phyloP scores from a whole-genome alignment of 23 tunicate genomes.

The Styela plicata region DNA sequence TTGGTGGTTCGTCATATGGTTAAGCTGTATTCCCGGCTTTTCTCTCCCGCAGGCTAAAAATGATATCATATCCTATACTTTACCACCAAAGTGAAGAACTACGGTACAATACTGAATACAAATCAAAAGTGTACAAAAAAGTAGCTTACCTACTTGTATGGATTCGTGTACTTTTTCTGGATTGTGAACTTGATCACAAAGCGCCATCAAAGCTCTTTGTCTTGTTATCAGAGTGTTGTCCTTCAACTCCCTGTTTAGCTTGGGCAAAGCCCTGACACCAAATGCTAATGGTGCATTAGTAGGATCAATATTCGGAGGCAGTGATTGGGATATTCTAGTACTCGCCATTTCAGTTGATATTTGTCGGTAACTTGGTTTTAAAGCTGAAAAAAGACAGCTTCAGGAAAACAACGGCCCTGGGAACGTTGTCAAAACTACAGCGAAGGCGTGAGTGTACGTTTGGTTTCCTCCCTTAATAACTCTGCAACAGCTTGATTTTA shows the following conservation, averaged over 20 bases:
- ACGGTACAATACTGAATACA: too few relatives aligned
- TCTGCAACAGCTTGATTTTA: too few relatives aligned
- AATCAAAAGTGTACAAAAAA: too few relatives aligned
- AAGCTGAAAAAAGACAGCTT: too few relatives aligned
- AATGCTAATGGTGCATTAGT: conserved; percentile 80
- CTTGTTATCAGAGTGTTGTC: conserved; percentile 51
- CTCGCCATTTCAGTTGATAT: too few relatives aligned
- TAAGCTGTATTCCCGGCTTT: not conserved
- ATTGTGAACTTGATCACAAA: conserved; percentile 65
- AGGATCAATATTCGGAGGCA: conserved; percentile 85
- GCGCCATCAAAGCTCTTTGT: conserved; percentile 73
- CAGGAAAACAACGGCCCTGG: too few relatives aligned
- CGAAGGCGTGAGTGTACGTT: too few relatives aligned
- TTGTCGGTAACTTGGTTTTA: too few relatives aligned
- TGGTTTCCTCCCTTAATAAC: too few relatives aligned
- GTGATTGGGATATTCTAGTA: conserved; percentile 51
- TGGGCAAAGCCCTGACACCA: conserved; percentile 68
- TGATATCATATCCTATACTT: not conserved
- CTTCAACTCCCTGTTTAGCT: conserved; percentile 61
- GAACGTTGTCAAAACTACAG: too few relatives aligned
- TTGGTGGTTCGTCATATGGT: not conserved
- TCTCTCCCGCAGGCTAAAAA: too few relatives aligned
- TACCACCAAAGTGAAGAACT: not conserved
- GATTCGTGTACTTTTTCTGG: conserved; percentile 86
- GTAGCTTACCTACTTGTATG: conserved; percentile 50